These are phyloP conservation scores for Clivina fossor DNA, from an alignment of 2,888 invertebrate species.

Conservation along the genomic window DNA sequence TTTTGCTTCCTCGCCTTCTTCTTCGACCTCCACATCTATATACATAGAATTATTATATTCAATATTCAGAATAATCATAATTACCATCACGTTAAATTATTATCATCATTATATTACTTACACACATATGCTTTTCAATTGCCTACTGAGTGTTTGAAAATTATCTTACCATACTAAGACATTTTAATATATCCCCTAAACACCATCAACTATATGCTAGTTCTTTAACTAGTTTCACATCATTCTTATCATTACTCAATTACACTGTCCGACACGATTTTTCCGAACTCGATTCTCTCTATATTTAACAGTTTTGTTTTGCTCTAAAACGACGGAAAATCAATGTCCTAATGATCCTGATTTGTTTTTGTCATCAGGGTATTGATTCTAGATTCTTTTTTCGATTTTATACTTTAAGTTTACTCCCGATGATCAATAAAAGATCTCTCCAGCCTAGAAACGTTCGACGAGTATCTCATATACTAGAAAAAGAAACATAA, in stretches of 20 bases:
- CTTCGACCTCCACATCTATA: slow-evolving; percentile 62
- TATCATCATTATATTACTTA: neutral
- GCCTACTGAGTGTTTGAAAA: slow-evolving; percentile 25
- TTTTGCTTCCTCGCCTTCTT: slow-evolving; percentile 78
- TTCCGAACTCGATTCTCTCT: no score
- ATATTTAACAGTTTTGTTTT: no score
- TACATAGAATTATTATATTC: slow-evolving; percentile 21
- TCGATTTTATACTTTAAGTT: no score
- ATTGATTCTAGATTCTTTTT: no score
- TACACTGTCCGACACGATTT: neutral
- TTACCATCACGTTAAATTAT: neutral
- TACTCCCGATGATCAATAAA: no score
- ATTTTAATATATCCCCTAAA: neutral
- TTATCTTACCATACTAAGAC: no score
- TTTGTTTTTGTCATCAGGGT: no score
- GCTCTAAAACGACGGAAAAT: no score
- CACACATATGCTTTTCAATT: neutral
- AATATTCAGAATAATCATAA: slow-evolving; percentile 3
- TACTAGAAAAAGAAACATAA: no score
- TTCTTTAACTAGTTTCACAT: neutral
- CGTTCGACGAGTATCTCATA: no score
- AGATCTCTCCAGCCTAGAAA: no score
- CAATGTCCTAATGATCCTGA: no score
- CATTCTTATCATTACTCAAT: neutral
- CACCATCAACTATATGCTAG: neutral